A percentile compares a stretch with the other conserved stretches of the same genome.
Evolutionary conservation across 1,140 invertebrate genomes (phyloP).

Genomic region (Trachymyrmex septentrionalis): DNA sequence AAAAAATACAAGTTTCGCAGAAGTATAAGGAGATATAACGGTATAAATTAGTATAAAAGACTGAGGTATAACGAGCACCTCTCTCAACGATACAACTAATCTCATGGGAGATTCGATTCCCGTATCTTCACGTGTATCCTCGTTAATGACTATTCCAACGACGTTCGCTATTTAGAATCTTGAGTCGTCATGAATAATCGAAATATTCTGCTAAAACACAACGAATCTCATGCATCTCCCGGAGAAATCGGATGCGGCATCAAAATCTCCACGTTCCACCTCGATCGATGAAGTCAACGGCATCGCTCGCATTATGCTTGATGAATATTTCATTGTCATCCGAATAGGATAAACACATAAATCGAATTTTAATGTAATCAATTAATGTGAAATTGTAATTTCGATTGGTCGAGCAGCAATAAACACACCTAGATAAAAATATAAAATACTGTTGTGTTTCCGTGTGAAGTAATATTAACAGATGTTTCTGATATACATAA

Average conservation of each 20-base stretch:
- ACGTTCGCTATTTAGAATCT: constrained; percentile 45
- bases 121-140: constrained; percentile 52
- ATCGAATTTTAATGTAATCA: constrained; percentile 56
- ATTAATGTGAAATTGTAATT: constrained; percentile 53
- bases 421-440: constrained; percentile 7
- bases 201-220: constrained; percentile 67
- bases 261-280: constrained; percentile 61
- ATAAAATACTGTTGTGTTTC: background rate
- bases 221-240: constrained; percentile 59
- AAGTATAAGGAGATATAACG: constrained; percentile 54
- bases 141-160: constrained; percentile 62
- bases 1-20: constrained; percentile 58
- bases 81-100: constrained; percentile 44
- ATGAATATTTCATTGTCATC: constrained; percentile 56
- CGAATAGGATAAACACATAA: constrained; percentile 36
- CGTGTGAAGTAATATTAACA: constrained; percentile 18
- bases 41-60: constrained; percentile 72
- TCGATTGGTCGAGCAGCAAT: background rate
- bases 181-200: constrained; percentile 74
- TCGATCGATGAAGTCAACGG: constrained; percentile 47
- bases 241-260: constrained; percentile 34
- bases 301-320: constrained; percentile 14
- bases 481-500: constrained; percentile 14
- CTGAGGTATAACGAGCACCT: constrained; percentile 66
- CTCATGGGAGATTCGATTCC: constrained; percentile 52